phyloP scores from a whole-genome alignment of 2,888 invertebrate species.

The Netelia fuscicornis region DNA sequence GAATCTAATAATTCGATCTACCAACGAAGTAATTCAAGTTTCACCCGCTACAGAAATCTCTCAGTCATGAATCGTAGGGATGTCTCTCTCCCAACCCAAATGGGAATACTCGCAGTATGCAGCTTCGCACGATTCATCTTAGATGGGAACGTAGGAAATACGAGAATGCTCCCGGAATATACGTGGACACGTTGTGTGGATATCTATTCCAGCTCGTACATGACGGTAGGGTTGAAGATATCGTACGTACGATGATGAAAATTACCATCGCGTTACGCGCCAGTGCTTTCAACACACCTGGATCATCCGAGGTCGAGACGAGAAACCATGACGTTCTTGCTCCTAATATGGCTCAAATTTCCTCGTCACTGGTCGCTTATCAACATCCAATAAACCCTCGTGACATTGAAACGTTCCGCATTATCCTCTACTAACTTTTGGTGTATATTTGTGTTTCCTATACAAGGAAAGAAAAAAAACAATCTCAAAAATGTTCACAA shows the following conservation, averaged over 20 bases:
- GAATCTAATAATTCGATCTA: conserved; percentile 15
- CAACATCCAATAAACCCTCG: background rate
- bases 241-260: conserved; percentile 22
- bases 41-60: conserved; percentile 3
- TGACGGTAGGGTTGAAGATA: conserved; percentile 18
- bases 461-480: no score
- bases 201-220: conserved; percentile 38
- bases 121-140: conserved; percentile 25
- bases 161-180: conserved; percentile 12
- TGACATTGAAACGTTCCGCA: no score
- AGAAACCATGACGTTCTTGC: background rate
- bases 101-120: conserved; percentile 31
- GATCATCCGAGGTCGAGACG: background rate
- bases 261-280: conserved; percentile 21
- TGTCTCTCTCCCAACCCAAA: conserved; percentile 1
- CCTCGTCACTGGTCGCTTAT: background rate
- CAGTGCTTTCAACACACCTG: conserved; percentile 2
- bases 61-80: conserved; percentile 8
- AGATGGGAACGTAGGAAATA: background rate
- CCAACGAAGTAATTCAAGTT: conserved; percentile 14
- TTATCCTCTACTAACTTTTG: no score
- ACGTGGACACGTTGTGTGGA: background rate
- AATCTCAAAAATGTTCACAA: no score
- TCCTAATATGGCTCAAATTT: background rate
- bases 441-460: no score